These are phyloP conservation scores for Danio choprae DNA, from an alignment of 2,797 vertebrate species.

Conservation along the genomic window DNA sequence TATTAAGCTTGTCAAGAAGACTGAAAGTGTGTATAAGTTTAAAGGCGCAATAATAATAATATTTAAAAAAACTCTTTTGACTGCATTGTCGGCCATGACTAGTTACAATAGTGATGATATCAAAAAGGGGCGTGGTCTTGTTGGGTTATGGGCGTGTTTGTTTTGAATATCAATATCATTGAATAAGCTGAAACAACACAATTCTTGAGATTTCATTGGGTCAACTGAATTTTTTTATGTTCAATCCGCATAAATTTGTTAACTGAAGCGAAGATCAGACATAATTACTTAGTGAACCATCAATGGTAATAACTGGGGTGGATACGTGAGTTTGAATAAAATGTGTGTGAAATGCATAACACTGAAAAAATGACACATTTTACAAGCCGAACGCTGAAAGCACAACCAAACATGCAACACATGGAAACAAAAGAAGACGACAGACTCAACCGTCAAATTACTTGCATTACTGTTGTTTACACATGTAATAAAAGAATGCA, in stretches of 20 bases:
- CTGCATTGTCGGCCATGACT: no score
- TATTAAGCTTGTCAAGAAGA: background rate
- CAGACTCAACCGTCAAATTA: slow-evolving; percentile 49
- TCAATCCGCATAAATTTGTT: no score
- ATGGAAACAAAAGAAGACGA: slow-evolving; percentile 26
- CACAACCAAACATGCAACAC: slow-evolving; percentile 35
- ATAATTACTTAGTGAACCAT: slow-evolving; percentile 6
- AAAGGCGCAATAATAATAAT: no score
- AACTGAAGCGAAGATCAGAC: background rate
- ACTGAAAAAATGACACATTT: background rate
- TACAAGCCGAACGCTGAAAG: slow-evolving; percentile 25
- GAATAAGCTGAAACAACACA: no score
- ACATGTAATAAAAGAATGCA: background rate
- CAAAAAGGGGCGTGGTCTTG: no score
- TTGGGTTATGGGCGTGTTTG: no score
- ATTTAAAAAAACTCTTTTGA: no score
- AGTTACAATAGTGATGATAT: no score
- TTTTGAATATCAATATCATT: no score
- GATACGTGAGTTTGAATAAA: background rate
- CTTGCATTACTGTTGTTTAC: background rate
- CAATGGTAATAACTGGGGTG: slow-evolving; percentile 21
- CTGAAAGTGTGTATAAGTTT: background rate
- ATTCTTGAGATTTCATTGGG: no score
- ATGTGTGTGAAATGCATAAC: slow-evolving; percentile 23
- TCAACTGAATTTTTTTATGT: no score